Conservation (phyloP, 1,140 invertebrate species). For the Gryllus bimaculatus region DNA sequence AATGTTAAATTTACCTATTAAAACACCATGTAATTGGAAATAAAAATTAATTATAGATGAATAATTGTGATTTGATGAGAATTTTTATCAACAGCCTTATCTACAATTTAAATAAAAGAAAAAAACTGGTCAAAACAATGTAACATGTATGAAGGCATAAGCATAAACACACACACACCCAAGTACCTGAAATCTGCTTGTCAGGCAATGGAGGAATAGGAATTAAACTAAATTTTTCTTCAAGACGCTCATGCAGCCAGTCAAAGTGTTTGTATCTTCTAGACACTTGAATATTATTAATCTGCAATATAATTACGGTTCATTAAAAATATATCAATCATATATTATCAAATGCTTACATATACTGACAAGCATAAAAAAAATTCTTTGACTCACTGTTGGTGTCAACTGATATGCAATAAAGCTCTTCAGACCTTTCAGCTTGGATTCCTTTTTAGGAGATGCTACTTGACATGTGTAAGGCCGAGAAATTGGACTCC, state of each 20-base stretch:
- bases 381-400: slow-evolving; percentile 44
- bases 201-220: slow-evolving; percentile 94
- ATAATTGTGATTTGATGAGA: no score
- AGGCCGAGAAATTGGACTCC: slow-evolving; percentile 58
- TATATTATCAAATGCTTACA: not conserved
- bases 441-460: slow-evolving; percentile 93
- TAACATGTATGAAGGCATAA: not conserved
- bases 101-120: no score
- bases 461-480: slow-evolving; percentile 83
- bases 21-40: no score
- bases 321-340: not conserved
- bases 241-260: slow-evolving; percentile 90
- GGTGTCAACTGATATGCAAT: slow-evolving; percentile 94
- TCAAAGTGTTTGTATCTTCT: slow-evolving; percentile 98
- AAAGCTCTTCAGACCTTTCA: slow-evolving; percentile 94
- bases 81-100: no score
- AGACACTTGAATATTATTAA: slow-evolving; percentile 90
- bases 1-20: no score
- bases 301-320: slow-evolving; percentile 36
- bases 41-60: no score
- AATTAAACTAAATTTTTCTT: slow-evolving; percentile 88
- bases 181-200: slow-evolving; percentile 83
- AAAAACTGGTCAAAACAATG: no score
- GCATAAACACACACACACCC: not conserved
- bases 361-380: slow-evolving; percentile 12